These are phyloP conservation scores for Vimba vimba DNA, from an alignment of 2,113 vertebrate species.

Conservation along the genomic window DNA sequence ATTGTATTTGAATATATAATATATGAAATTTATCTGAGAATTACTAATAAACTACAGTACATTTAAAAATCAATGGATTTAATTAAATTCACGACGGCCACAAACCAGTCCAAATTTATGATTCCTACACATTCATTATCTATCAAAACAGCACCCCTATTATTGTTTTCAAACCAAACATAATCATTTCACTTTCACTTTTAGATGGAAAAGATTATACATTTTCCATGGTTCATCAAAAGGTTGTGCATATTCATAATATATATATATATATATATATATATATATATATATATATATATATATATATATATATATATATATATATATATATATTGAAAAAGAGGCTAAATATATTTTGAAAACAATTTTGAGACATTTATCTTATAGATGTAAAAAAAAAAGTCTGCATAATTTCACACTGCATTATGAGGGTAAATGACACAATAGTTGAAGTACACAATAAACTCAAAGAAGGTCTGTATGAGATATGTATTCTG, in stretches of 20 bases:
- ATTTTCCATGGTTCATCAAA: not conserved
- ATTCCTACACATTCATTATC: not conserved
- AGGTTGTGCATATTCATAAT: not conserved
- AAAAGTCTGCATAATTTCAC: not conserved
- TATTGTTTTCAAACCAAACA: too few species aligned
- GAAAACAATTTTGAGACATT: not conserved
- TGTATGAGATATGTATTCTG: not conserved
- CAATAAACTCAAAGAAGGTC: not conserved
- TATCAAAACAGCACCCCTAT: not conserved
- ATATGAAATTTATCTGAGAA: too few species aligned
- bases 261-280: too few species aligned
- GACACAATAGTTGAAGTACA: not conserved
- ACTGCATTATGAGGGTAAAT: not conserved
- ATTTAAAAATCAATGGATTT: too few species aligned
- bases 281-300: too few species aligned
- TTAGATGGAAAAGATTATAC: not conserved
- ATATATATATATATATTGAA: too few species aligned
- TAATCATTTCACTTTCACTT: not conserved
- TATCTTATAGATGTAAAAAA: not conserved
- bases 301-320: too few species aligned
- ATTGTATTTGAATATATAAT: too few species aligned
- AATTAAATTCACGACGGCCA: too few species aligned
- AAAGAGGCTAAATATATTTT: not conserved
- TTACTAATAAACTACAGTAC: too few species aligned
- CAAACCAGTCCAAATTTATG: not conserved